Evolutionary conservation across 2,797 vertebrate genomes (phyloP).

Genomic region (Amniataba percoides): DNA sequence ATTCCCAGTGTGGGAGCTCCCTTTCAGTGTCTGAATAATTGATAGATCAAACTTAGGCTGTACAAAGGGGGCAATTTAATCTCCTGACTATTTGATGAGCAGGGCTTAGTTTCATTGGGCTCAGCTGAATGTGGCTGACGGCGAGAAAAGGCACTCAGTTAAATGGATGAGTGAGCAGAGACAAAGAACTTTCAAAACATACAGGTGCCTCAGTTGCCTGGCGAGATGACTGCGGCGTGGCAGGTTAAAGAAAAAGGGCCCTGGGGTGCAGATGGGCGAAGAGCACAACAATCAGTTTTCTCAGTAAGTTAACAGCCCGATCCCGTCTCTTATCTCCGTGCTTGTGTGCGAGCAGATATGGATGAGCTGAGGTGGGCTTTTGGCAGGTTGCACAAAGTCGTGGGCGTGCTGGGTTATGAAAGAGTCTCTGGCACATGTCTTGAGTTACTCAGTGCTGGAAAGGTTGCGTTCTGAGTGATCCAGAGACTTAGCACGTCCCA

Average conservation of each 20-base stretch:
- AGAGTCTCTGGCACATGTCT: slow-evolving; percentile 69
- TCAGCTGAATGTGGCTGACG: slow-evolving; percentile 63
- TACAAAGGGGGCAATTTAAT: slow-evolving; percentile 86
- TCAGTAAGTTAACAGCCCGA: slow-evolving; percentile 21
- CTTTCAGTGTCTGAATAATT: slow-evolving; percentile 84
- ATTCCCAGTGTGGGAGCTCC: slow-evolving; percentile 78
- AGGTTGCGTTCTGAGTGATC: slow-evolving; percentile 61
- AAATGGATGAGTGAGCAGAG: slow-evolving; percentile 59
- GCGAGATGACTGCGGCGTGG: slow-evolving; percentile 28
- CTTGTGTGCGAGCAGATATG: slow-evolving; percentile 52
- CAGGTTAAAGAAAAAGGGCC: background rate
- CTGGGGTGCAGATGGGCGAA: background rate
- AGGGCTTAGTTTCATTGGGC: slow-evolving; percentile 73
- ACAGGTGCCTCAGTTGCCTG: slow-evolving; percentile 41
- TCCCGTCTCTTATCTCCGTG: slow-evolving; percentile 46
- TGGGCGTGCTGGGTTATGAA: slow-evolving; percentile 70
- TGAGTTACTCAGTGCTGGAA: slow-evolving; percentile 68
- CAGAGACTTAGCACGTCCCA: slow-evolving; percentile 66
- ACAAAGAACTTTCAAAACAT: slow-evolving; percentile 44
- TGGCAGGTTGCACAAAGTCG: slow-evolving; percentile 49
- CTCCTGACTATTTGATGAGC: slow-evolving; percentile 84
- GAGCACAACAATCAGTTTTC: slow-evolving; percentile 23
- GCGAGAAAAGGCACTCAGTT: slow-evolving; percentile 62
- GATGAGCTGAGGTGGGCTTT: slow-evolving; percentile 62
- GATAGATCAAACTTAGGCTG: slow-evolving; percentile 81